These are phyloP conservation scores for Pseudopodoces humilis DNA, from an alignment of 2,113 vertebrate genomes.

Conservation along the genomic window DNA sequence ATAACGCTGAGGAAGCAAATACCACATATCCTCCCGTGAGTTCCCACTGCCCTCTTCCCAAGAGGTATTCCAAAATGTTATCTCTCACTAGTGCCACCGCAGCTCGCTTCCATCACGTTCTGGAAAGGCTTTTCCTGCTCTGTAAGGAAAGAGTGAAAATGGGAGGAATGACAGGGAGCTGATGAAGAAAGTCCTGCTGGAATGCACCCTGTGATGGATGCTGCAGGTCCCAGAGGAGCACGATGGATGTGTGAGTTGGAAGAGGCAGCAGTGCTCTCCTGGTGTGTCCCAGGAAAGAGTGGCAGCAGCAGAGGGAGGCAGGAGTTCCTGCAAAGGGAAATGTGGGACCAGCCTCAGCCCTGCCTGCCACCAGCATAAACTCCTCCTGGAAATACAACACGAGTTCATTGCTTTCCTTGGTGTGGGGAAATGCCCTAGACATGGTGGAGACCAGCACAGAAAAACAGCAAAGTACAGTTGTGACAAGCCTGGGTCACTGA, in stretches of 20 bases:
- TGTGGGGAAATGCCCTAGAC: neutral
- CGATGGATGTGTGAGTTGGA: rapidly evolving
- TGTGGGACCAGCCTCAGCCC: neutral
- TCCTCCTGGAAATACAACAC: rapidly evolving
- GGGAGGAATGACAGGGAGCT: neutral
- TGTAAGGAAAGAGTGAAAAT: neutral
- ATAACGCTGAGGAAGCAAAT: neutral
- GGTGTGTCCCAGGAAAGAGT: neutral
- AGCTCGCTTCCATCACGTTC: neutral
- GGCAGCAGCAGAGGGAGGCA: neutral
- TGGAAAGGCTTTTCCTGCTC: neutral
- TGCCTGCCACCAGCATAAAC: neutral
- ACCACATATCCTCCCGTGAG: neutral
- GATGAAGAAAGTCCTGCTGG: neutral
- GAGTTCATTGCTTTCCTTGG: neutral
- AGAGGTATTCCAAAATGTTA: neutral
- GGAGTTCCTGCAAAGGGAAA: neutral
- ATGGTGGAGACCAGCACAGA: neutral
- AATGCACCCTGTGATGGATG: neutral
- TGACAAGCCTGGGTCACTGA: neutral
- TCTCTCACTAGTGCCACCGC: neutral
- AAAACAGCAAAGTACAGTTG: neutral
- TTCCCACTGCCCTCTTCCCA: neutral
- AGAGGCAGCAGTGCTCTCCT: neutral
- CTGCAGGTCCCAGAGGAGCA: neutral